Base-by-base conservation (phyloP, 1,140 invertebrate species). In the Xylocopa sonorina region DNA sequence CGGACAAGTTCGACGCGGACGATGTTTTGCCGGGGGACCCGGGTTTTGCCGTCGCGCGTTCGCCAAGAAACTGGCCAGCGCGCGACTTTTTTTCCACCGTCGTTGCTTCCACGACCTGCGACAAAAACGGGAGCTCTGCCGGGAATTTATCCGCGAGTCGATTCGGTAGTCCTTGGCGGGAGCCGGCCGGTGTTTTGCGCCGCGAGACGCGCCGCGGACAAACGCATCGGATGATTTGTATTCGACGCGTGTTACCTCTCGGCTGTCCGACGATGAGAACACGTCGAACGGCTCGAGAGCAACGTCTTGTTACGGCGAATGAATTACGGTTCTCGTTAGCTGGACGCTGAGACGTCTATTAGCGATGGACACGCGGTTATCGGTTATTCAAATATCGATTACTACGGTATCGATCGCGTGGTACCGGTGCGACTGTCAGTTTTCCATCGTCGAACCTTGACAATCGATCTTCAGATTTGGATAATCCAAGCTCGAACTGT, bases 91-190 rank as follows among this genome's bases (percentile, higher is more conserved):
- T n/a, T n/a, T 48, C 51, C 64, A 74, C 41, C 34, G 58, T 4
- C 9, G 62, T 38, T 60, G 7, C 72, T 64, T 63, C 58, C 58
- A 24, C 57, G 57, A 18, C 55, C 3, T 46, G 55, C 18, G 3
- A n/a, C 63, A 76, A 76, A 76, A 76, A 76, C 38, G 9, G 38
- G n/a, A n/a, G n/a, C 18, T 18, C 12, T 27, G 18, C 63, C 38
- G n/a, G 27, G 74, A 68, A 76, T 76, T 76, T 76, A 76, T 76
- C 68, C 68, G 48, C 50, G 72, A 63, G 72, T 74, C 46, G 74
- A 76, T 76, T 76, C 41, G 63, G 74, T 68, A 57, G 74, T 67
- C 38, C 73, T 16, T n/a, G 27, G 18, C 21, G 38, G n/a, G 57
- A 48, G 57, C 16, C 12, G 27, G 48, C 38, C 58, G 29, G 48